Conservation (phyloP, 2,888 invertebrate genomes). For the Gortyna flavago region DNA sequence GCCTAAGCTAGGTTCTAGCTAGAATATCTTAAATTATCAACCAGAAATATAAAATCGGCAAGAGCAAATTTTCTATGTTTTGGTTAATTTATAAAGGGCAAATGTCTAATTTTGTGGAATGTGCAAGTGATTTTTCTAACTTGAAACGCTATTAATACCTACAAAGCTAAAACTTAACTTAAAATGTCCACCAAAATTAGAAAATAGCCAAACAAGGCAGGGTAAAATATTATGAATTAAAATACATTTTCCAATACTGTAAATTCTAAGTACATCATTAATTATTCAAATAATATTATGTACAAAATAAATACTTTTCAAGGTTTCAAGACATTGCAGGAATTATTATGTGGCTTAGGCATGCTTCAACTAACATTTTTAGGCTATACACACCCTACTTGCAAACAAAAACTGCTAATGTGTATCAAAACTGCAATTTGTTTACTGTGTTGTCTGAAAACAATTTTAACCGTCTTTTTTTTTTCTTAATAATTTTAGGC, state of each 20-base stretch:
- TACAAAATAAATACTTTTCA: constrained; percentile 46
- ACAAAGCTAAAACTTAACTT: constrained; percentile 9
- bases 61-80: constrained; percentile 11
- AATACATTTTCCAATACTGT: constrained; percentile 31
- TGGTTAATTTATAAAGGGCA: constrained; percentile 3
- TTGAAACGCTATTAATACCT: constrained; percentile 29
- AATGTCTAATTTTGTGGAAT: constrained; percentile 50
- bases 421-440: background rate
- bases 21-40: constrained; percentile 32
- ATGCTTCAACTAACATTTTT: background rate
- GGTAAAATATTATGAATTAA: constrained; percentile 10
- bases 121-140: constrained; percentile 29
- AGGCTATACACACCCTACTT: background rate
- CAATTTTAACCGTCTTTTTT: background rate
- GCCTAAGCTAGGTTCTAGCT: constrained; percentile 44
- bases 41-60: constrained; percentile 15
- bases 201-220: background rate
- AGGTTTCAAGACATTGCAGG: constrained; percentile 30
- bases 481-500: background rate
- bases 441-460: background rate
- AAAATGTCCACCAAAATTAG: constrained; percentile 11
- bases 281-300: constrained; percentile 39
- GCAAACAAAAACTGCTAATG: background rate
- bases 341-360: background rate
- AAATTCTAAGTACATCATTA: constrained; percentile 52